Conservation (phyloP, 2,888 invertebrate genomes). For the Mesochorus sp. region DNA sequence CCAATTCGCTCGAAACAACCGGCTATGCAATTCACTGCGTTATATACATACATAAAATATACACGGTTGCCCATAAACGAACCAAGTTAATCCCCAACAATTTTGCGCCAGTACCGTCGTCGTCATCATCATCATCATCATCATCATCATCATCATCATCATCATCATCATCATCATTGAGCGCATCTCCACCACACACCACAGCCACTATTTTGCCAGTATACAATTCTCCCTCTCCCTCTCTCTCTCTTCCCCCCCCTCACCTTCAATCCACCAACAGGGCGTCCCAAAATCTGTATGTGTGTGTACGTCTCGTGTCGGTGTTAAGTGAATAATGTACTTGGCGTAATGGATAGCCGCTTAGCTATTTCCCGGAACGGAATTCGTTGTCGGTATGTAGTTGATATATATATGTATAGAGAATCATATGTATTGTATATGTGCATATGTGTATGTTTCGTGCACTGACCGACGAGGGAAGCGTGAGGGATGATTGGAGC, state of each 20-base stretch:
- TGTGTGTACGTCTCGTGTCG: conserved; percentile 40
- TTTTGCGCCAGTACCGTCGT: conserved; percentile 47
- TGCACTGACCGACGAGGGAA: background rate
- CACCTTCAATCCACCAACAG: background rate
- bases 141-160: too few species aligned
- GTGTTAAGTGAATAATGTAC: conserved; percentile 63
- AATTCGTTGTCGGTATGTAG: conserved; percentile 56
- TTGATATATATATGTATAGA: too few species aligned
- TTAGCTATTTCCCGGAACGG: conserved; percentile 58
- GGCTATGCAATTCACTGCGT: conserved; percentile 28
- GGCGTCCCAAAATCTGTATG: background rate
- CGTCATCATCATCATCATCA: conserved; percentile 32
- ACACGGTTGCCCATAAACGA: conserved; percentile 28
- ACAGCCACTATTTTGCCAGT: conserved; percentile 6
- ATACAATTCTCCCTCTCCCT: conserved; percentile 13
- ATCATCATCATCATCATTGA: conserved; percentile 33
- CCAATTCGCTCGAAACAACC: conserved; percentile 39
- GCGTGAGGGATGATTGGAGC: background rate
- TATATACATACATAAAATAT: conserved; percentile 12
- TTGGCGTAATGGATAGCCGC: conserved; percentile 62
- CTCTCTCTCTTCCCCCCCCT: conserved; percentile 22
- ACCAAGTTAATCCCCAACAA: conserved; percentile 56
- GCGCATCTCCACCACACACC: conserved; percentile 39
- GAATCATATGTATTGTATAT: too few species aligned
- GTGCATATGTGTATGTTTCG: too few species aligned